phyloP scores from a whole-genome alignment of 2,113 vertebrate species.

The Lethenteron camtschaticum region DNA sequence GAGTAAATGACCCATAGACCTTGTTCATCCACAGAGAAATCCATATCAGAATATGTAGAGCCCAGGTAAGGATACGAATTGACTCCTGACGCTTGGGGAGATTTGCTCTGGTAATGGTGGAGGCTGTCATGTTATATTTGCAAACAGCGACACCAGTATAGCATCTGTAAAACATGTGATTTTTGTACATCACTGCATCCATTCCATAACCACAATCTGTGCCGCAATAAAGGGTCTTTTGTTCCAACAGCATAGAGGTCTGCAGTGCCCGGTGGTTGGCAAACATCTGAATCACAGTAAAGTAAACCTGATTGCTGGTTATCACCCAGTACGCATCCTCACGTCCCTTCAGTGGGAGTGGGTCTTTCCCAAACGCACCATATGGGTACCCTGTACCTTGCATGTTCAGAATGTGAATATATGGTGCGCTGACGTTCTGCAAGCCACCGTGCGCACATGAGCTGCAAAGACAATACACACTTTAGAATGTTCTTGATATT shows the following conservation, averaged over 20 bases:
- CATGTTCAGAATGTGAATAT: slow-evolving; percentile 16
- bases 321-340: slow-evolving; percentile 16
- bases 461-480: slow-evolving; percentile 6
- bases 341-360: slow-evolving; percentile 10
- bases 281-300: slow-evolving; percentile 11
- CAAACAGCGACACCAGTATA: too few species aligned
- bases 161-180: too few species aligned
- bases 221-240: too few species aligned
- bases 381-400: slow-evolving; percentile 13
- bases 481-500: too few species aligned
- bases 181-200: too few species aligned
- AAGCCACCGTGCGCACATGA: slow-evolving; percentile 13
- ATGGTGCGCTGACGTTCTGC: slow-evolving; percentile 13
- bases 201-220: too few species aligned
- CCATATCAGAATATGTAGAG: slow-evolving; percentile 21
- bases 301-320: slow-evolving; percentile 8
- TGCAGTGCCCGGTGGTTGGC: slow-evolving; percentile 12
- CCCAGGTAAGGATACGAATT: slow-evolving; percentile 18
- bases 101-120: background rate
- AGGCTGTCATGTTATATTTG: too few species aligned
- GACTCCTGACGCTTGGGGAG: slow-evolving; percentile 13
- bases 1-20: slow-evolving; percentile 89
- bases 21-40: slow-evolving; percentile 47
- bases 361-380: slow-evolving; percentile 19
- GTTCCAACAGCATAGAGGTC: background rate